Base-by-base conservation (phyloP, 2,888 invertebrate genomes). In the Zygothrica quintamaculata region DNA sequence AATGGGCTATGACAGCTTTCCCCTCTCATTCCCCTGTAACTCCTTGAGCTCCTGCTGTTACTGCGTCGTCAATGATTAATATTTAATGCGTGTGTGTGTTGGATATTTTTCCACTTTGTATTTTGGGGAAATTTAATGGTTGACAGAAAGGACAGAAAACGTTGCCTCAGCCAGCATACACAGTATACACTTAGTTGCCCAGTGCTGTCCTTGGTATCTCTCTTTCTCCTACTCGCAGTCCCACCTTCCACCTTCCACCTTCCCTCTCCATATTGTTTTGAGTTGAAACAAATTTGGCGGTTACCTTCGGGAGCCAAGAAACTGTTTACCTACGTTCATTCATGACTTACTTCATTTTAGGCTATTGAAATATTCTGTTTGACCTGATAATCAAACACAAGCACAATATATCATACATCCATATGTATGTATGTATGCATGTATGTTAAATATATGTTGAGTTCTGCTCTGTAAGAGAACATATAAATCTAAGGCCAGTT, bases 91-190 rank as follows among this genome's bases (percentile, higher is more conserved):
- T 69, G 75, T 39, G 52, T 78, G 82, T 69, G 72, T 79, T 79
- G 61, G 56, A 65, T 76, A 73, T 77, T 61, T 77, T 84, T 71
- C 66, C 65, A 69, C 59, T 74, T 59, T 66, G 74, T 74, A 79
- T 81, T 81, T 81, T 86, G 73, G 82, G 76, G 29, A 84, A 87
- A 84, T 84, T 87, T 81, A 82, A 87, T 82, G 82, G 75, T 42
- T 70, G 65, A 66, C 52, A 53, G 69, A 46, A 42, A 59, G 40
- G 43, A 15, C 26, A 26, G 18, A 47, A 6, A 39, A 33, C 25
- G n/a, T 18, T 22, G 3, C n/a, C 22, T 39, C 8, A 16, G 3
- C 18, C 18, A 22, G 18, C 3, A 22, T 22, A 22, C 18, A 22
- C 18, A n/a, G 18, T 22, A 5, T 22, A 22, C 18, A n/a, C n/a